Conservation (phyloP, 2,113 vertebrate genomes). For the Piaya cayana region DNA sequence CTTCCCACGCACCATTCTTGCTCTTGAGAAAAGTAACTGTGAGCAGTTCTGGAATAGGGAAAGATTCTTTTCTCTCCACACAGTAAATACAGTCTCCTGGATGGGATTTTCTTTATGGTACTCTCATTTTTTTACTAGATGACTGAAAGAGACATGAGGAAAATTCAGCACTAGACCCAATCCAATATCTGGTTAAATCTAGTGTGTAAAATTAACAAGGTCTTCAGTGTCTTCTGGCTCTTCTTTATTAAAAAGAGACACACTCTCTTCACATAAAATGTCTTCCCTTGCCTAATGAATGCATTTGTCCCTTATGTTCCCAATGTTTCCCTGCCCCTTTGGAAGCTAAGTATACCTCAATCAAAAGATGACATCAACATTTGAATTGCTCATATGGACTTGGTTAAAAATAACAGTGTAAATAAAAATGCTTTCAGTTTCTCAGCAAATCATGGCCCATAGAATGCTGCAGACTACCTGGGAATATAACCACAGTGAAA, state of each 20-base stretch:
- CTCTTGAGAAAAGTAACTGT: neutral
- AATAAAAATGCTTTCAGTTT: neutral
- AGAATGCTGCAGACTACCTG: neutral
- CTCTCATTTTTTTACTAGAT: rapidly evolving
- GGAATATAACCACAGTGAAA: neutral
- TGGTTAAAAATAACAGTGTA: neutral
- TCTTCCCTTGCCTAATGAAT: neutral
- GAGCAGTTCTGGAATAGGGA: neutral
- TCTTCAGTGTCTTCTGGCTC: neutral
- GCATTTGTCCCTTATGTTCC: neutral
- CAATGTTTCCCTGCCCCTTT: neutral
- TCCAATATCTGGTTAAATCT: neutral
- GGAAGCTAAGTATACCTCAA: neutral
- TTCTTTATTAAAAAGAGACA: neutral
- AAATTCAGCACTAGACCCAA: neutral
- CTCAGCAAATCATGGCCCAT: neutral
- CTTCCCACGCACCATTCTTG: rapidly evolving
- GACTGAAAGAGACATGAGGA: neutral
- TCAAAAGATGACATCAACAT: neutral
- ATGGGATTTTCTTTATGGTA: neutral
- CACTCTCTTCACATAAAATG: neutral
- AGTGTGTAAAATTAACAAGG: neutral
- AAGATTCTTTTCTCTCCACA: neutral
- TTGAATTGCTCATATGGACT: neutral
- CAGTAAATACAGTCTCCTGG: neutral